Percentiles rank a stretch among this genome's conserved stretches.
Conservation (phyloP, 1,140 invertebrate species). For the Drosophila lowei region DNA sequence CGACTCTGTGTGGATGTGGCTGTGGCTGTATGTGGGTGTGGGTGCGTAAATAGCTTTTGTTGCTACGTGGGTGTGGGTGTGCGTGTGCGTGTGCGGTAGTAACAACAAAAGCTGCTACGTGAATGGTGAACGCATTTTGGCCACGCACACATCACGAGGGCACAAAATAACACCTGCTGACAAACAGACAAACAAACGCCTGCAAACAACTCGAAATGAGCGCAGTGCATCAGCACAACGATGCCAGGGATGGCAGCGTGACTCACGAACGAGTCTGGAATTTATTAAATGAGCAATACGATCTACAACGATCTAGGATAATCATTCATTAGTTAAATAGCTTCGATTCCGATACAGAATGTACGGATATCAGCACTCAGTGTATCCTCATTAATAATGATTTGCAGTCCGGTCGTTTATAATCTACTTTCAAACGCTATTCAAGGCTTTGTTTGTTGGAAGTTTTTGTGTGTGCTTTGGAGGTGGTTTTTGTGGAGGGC, state of each 20-base stretch:
- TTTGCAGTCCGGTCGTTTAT: too few species aligned
- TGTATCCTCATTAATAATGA: too few species aligned
- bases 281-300: too few species aligned
- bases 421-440: too few species aligned
- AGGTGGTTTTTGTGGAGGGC: neutral
- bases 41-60: slow-evolving; percentile 76
- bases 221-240: slow-evolving; percentile 23
- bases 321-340: too few species aligned
- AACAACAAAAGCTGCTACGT: slow-evolving; percentile 61
- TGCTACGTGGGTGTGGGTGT: slow-evolving; percentile 37
- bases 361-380: too few species aligned
- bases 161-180: slow-evolving; percentile 78
- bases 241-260: slow-evolving; percentile 23
- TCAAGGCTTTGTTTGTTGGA: too few species aligned
- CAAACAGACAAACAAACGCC: slow-evolving; percentile 73
- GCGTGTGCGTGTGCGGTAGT: slow-evolving; percentile 16
- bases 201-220: slow-evolving; percentile 72
- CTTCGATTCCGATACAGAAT: too few species aligned
- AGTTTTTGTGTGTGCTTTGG: neutral
- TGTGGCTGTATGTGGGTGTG: slow-evolving; percentile 48
- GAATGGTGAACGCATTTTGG: slow-evolving; percentile 67
- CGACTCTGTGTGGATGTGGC: slow-evolving; percentile 16
- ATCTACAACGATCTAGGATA: too few species aligned
- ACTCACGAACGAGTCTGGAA: neutral
- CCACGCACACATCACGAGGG: slow-evolving; percentile 66